Base-by-base conservation (phyloP, 2,888 invertebrate genomes). In the Crocallis elinguaria region DNA sequence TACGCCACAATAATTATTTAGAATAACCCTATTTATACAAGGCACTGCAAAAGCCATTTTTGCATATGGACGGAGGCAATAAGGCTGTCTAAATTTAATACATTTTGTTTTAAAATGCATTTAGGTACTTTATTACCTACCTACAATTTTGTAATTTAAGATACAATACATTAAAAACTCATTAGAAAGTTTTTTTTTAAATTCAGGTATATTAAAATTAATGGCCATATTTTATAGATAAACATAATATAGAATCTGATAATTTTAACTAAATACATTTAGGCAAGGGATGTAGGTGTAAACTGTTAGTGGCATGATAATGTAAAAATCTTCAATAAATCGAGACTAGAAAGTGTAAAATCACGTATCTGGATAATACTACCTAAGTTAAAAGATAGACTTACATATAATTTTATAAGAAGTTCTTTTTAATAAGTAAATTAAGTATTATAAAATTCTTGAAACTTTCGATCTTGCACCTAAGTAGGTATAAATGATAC, bases 321-420 rank as follows among this genome's bases (percentile, higher is more conserved):
- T 63, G 72, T 65, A 71, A 75, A 72, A 77, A 79, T 74, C 76
- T 80, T 80, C 73, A 79, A 75, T 78, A 80, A 79, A 84, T 84
- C 74, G 84, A 88, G 89, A 90, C 89, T 90, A 90, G 89, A 90
- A 86, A 87, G 84, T 87, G 85, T 86, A 79, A 78, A 64, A 73
- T 69, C 69, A 75, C 77, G 73, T 69, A 58, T 75, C 67, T 73
- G 79, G 79, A 82, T 80, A 67, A 71, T 71, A 84, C 82, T 80
- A 84, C 78, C 81, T 75, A 67, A n/a, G n/a, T n/a, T n/a, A 65
- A 50, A 25, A 9, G 2, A 9, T n/a, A 9, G n/a, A n/a, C n/a
- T n/a, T n/a, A n/a, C n/a, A n/a, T n/a, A n/a, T n/a, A n/a, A n/a
- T n/a, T n/a, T n/a, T n/a, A n/a, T n/a, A n/a, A n/a, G n/a, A n/a